A percentile compares a stretch with the other conserved stretches of the same genome.
Evolutionary conservation across 2,888 invertebrate genomes (phyloP).

Genomic region (Ethmia dodecea): DNA sequence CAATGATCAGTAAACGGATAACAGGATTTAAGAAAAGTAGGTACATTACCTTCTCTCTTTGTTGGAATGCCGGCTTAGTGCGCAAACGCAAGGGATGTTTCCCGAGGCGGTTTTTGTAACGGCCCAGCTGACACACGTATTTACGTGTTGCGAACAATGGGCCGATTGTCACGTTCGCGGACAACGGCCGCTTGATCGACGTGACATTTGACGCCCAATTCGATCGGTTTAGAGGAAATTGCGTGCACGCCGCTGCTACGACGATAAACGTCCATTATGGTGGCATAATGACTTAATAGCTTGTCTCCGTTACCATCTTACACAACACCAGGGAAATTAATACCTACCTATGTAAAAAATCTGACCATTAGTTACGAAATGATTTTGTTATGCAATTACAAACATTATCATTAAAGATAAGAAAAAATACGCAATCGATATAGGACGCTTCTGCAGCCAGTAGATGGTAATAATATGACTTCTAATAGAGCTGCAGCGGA

Average conservation of each 20-base stretch:
- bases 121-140: constrained; percentile 11
- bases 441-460: too few relatives aligned
- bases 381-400: not conserved
- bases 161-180: constrained; percentile 51
- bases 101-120: too few relatives aligned
- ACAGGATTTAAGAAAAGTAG: too few relatives aligned
- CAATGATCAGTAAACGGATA: too few relatives aligned
- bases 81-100: too few relatives aligned
- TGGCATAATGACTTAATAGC: constrained; percentile 39
- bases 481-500: too few relatives aligned
- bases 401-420: too few relatives aligned
- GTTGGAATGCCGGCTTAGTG: too few relatives aligned
- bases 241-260: constrained; percentile 19
- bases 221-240: constrained; percentile 46
- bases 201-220: constrained; percentile 34
- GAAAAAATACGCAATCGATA: too few relatives aligned
- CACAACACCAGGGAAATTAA: constrained; percentile 35
- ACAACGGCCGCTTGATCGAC: constrained; percentile 34
- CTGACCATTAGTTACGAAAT: constrained; percentile 15
- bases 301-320: constrained; percentile 32
- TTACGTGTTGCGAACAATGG: constrained; percentile 39
- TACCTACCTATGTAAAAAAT: constrained; percentile 19
- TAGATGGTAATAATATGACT: too few relatives aligned
- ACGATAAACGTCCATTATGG: constrained; percentile 23
- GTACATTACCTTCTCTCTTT: too few relatives aligned